phyloP scores from a whole-genome alignment of 2,113 vertebrate genomes.

The Cynocephalus volans region DNA sequence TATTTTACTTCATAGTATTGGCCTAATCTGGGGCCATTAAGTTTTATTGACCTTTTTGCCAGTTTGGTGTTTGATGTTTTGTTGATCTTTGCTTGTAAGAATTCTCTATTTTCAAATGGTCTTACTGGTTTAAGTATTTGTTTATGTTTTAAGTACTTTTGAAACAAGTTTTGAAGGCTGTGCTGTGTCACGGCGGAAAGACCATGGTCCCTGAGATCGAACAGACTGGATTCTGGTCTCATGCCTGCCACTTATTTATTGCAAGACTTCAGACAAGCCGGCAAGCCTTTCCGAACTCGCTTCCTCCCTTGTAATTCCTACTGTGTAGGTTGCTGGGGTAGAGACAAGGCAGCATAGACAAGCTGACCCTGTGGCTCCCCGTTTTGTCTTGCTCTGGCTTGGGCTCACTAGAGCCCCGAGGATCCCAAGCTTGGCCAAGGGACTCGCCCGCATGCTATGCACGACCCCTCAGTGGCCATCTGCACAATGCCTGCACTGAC shows the following conservation, averaged over 20 bases:
- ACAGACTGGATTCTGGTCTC: neutral
- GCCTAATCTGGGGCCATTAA: neutral
- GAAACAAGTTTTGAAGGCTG: neutral
- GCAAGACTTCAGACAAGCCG: neutral
- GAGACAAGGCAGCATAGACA: neutral
- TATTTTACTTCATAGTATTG: neutral
- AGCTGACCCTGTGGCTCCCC: neutral
- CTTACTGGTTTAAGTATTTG: neutral
- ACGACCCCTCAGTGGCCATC: neutral
- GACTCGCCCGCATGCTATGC: fast-evolving
- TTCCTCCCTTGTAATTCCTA: neutral
- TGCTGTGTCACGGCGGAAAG: neutral
- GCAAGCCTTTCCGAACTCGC: neutral
- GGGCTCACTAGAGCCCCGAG: neutral
- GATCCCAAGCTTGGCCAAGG: neutral
- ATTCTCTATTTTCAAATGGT: neutral
- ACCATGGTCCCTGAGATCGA: neutral
- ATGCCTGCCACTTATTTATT: neutral
- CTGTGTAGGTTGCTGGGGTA: neutral
- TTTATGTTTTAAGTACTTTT: neutral
- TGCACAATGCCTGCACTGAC: no score
- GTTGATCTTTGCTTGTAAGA: neutral
- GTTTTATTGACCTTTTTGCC: neutral
- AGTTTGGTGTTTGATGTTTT: neutral
- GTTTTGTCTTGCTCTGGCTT: neutral